Conservation (phyloP, 2,113 vertebrate species). For the Carassius auratus region DNA sequence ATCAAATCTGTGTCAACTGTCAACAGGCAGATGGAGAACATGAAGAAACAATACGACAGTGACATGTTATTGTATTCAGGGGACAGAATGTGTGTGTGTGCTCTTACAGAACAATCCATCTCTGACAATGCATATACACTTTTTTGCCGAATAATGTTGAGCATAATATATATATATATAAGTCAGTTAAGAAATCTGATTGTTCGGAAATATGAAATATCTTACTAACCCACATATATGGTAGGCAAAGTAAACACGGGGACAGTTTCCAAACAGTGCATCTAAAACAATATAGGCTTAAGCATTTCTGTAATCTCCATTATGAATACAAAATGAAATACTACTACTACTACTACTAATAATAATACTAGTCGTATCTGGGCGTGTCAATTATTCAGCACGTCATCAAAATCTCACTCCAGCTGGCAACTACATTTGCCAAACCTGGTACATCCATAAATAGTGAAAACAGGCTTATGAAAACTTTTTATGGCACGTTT, state of each 20-base stretch:
- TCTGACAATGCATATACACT: too few species aligned
- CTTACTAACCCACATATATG: background rate
- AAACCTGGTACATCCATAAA: background rate
- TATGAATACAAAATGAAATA: background rate
- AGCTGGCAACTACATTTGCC: background rate
- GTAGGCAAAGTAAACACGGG: background rate
- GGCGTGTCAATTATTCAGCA: too few species aligned
- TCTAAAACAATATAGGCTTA: background rate
- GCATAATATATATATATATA: too few species aligned
- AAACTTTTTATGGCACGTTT: background rate
- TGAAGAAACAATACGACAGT: background rate
- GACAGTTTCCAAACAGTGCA: background rate
- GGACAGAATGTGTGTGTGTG: too few species aligned
- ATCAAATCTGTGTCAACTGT: background rate
- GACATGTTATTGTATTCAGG: background rate
- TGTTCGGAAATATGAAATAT: background rate
- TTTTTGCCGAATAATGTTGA: too few species aligned
- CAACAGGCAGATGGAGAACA: background rate
- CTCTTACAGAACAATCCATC: too few species aligned
- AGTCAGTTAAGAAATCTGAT: too few species aligned
- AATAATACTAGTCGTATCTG: too few species aligned
- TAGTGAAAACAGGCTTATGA: background rate
- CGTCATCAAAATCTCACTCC: background rate
- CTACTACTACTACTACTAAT: too few species aligned
- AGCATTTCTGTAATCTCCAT: background rate